Evolutionary conservation across 2,113 vertebrate species (phyloP), one percentile per base, ranked within the genome.

Genomic region (Plotosus lineatus): DNA sequence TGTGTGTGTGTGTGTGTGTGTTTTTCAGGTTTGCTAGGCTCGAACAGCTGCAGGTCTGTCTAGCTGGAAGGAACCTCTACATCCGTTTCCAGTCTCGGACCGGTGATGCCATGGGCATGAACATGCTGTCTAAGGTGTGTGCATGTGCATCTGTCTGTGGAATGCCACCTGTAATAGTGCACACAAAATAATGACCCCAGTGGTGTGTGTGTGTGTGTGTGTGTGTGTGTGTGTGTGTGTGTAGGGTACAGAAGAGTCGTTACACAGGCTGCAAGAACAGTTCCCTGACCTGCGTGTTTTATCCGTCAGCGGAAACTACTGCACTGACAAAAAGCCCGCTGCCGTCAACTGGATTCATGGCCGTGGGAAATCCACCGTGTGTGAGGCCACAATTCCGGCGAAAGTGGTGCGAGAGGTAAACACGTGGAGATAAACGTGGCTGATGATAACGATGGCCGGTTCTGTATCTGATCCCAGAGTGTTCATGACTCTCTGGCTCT

Each of bases 41-140:
- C 0, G 94, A 98, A 74, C 96, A 94, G 83, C 89, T 99, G 79
- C 90, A 95, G 42, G 92, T 94, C 56, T 90, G 90, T 82, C 89
- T 98, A 87, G 97, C 97, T 38, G 97, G 97, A 36, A 95, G 95
- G 79, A 97, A 97, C 78, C 94, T 98, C 61, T 99, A 97, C 87
- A 96, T 99, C 80, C 96, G 97, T 69, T 98, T 99, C 68, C 96
- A 98, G 83, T 96, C 96, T 69, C 93, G 77, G 88, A 98, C 98
- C 1, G 98, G 98, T 28, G 98, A 99, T 76, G 98, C 98, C 46
- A 99, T 99, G 98, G 98, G 98, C 63, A 99, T 99, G 98, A 99
- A 99, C 82, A 99, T 99, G 98, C 94, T 99, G 84, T 98, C 98
- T 2, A 99, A 99, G 95, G 98, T 98, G 26, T 63, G 84, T 63